A percentile compares a stretch with the other conserved stretches of the same genome.
Conservation (phyloP, 2,113 vertebrate genomes). For the Andinoacara biseriatus region DNA sequence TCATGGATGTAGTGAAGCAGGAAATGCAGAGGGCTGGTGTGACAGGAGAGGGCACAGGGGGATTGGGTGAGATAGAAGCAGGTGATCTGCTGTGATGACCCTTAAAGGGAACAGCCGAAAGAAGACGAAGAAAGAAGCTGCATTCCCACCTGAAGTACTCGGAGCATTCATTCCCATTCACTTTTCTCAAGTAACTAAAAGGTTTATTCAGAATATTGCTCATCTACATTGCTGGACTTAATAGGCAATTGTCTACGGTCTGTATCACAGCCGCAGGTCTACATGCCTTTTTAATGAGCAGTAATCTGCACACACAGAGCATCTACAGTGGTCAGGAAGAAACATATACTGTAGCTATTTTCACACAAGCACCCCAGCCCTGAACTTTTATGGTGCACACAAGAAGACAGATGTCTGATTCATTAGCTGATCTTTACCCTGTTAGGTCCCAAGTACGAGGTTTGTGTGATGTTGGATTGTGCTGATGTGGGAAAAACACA, state of each 20-base stretch:
- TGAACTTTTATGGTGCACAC: background rate
- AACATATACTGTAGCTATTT: background rate
- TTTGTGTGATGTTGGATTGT: background rate
- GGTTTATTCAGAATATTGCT: background rate
- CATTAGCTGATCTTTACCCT: background rate
- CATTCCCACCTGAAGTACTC: background rate
- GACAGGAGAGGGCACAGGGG: background rate
- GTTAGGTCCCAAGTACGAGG: no score
- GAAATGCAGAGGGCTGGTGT: background rate
- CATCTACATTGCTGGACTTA: background rate
- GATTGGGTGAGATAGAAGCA: background rate
- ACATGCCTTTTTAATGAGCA: background rate
- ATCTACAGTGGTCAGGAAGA: background rate
- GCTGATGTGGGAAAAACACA: background rate
- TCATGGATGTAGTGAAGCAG: background rate
- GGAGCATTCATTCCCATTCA: background rate
- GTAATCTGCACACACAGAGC: no score
- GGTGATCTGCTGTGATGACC: background rate
- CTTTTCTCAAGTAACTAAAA: background rate
- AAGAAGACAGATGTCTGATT: background rate
- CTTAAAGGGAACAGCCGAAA: background rate
- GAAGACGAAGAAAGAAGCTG: no score
- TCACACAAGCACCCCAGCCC: background rate
- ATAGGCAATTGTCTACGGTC: background rate
- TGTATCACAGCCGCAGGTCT: background rate